Evolutionary conservation across 1,140 invertebrate genomes (phyloP), one percentile per base, ranked within the genome.

Genomic region (Plectrocnemia conspersa): DNA sequence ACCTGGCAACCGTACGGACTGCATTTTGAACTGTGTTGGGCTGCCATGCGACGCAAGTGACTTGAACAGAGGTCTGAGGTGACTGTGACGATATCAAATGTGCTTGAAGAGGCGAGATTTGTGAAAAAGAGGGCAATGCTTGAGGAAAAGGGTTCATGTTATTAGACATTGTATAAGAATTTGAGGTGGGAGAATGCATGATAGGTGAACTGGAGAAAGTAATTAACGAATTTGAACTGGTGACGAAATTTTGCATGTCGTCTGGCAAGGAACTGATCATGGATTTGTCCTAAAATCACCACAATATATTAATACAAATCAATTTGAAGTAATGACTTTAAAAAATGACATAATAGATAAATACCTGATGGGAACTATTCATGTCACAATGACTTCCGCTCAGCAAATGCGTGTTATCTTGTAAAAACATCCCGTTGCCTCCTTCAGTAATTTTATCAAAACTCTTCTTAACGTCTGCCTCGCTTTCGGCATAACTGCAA

Each of bases 381-480:
- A 38, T 38, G 18, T 50, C 33, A 6, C 33, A 38, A 13, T 6
- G 9, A 2, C 47, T 35, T 15, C 32, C 33, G 11, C 19, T n/a
- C 18, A 48, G 13, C 10, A 48, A 23, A 15, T 18, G 21, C 16
- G 52, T 27, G 48, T 41, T 41, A 23, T 44, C 41, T 18, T 4
- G 27, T 41, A 29, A 47, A 52, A 25, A 59, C 33, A 35, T 55
- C 44, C 29, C 52, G 3, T 33, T 52, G 3, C 48, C 36, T 3
- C 59, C 59, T 47, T 61, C 59, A 10, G 74, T 73, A 35, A 76
- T 54, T 56, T 73, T 75, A 52, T 76, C 72, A 46, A 76, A 75
- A 18, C 72, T 73, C 61, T 76, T 76, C 36, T 73, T 70, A 1
- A 72, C 73, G 56, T 76, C 74, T 3, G 74, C 70, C 44, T 76